Percentiles rank a stretch among this genome's conserved stretches.
These are phyloP conservation scores for Chrysaora quinquecirrha DNA, from an alignment of 30 jellyfish, hydroid and myxozoan genomes.

Conservation along the genomic window DNA sequence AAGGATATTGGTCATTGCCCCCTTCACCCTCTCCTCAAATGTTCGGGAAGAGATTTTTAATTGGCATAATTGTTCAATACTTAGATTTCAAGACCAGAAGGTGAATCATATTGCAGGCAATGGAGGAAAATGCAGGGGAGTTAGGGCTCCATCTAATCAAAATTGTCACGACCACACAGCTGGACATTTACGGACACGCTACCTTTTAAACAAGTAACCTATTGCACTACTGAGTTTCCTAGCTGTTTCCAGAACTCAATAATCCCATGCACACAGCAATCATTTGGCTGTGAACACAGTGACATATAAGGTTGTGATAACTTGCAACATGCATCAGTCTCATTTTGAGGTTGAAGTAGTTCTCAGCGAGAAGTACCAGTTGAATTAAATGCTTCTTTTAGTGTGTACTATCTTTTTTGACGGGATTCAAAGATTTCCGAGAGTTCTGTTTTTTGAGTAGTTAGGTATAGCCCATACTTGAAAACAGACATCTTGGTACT, in stretches of 20 bases:
- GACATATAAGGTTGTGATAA: too few relatives aligned
- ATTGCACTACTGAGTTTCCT: not conserved
- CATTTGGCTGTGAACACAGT: too few relatives aligned
- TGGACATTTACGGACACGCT: not conserved
- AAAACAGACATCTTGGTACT: not conserved
- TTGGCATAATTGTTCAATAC: not conserved
- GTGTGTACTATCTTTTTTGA: not conserved
- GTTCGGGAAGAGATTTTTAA: not conserved
- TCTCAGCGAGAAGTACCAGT: too few relatives aligned
- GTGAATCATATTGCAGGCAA: not conserved
- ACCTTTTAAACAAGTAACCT: not conserved
- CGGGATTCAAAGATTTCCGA: not conserved
- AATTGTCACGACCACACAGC: not conserved
- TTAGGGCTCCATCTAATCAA: not conserved
- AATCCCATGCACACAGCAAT: too few relatives aligned
- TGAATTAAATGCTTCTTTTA: not conserved
- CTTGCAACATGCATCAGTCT: too few relatives aligned
- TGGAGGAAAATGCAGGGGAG: not conserved
- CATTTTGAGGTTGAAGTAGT: too few relatives aligned
- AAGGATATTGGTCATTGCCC: not conserved
- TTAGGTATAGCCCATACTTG: not conserved
- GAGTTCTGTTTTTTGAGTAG: not conserved
- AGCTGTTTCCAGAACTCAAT: not conserved
- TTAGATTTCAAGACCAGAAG: not conserved
- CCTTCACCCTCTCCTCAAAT: not conserved